Base-by-base conservation (phyloP, 2,797 vertebrate species). In the Tachyglossus aculeatus region DNA sequence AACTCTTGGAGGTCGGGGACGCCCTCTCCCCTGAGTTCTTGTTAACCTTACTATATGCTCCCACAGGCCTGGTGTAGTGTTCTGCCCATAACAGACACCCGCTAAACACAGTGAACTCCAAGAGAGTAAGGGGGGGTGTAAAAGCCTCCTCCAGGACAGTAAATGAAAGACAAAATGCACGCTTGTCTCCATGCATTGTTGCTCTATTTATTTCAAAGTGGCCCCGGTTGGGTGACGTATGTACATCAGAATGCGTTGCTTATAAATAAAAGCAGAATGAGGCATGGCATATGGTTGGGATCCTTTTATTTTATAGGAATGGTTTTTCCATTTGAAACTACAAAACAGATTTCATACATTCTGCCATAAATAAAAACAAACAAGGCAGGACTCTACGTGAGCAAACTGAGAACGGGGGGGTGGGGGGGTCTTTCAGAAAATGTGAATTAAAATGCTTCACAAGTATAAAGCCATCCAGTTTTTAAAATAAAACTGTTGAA, bases 401-500 rank as follows among this genome's bases (percentile, higher is more conserved):
- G 89, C 88, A 89, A 92, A 91, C 85, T 51, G 80, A 91, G 86
- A 90, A 90, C 85, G 85, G 82, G 50, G n/a, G n/a, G n/a, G n/a
- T n/a, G n/a, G n/a, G n/a, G n/a, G n/a, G 74, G 78, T 88, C 82
- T 89, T 91, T 88, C 87, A 89, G 84, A 88, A 91, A 91, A 82
- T 78, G 89, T 89, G 88, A 86, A 79, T 89, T 91, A 88, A 90
- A 93, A 91, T 86, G 85, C 78, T 90, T 90, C 89, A 92, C 87
- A 90, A 89, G 87, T 90, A 88, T 92, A 92, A 92, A 88, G 87
- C 84, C 87, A 92, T 86, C 92, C 92, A 91, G 93, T 94, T 93
- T 93, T 87, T 92, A 93, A 94, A 94, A 92, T 92, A 94, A 94
- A 93, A 91, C 90, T 88, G 90, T 87, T 87, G 88, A 88, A 90